A percentile compares a stretch with the other conserved stretches of the same genome.
These are phyloP conservation scores for Anaspis maculata DNA, from an alignment of 2,888 invertebrate genomes.

Conservation along the genomic window DNA sequence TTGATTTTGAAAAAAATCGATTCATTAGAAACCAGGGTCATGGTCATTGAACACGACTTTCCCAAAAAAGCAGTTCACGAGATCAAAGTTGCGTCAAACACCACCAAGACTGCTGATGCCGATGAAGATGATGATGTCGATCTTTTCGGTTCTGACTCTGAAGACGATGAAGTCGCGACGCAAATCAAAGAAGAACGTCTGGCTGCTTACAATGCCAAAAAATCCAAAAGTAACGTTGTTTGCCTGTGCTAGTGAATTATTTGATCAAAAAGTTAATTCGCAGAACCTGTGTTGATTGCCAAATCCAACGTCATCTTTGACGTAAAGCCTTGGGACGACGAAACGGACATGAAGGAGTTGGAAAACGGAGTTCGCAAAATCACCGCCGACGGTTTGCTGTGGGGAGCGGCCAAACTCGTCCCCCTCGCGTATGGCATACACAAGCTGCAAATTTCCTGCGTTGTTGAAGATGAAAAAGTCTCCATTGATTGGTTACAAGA, in stretches of 20 bases:
- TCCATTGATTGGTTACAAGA: slow-evolving; percentile 83
- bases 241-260: no score
- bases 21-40: slow-evolving; percentile 13
- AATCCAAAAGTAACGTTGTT: slow-evolving; percentile 72
- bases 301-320: slow-evolving; percentile 93
- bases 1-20: slow-evolving; percentile 21
- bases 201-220: slow-evolving; percentile 84
- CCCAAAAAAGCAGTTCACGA: slow-evolving; percentile 22
- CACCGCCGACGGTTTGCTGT: slow-evolving; percentile 75
- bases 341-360: slow-evolving; percentile 83
- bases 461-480: slow-evolving; percentile 94
- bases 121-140: slow-evolving; percentile 68
- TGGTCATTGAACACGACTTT: background rate
- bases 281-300: slow-evolving; percentile 80
- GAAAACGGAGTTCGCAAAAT: slow-evolving; percentile 74
- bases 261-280: no score
- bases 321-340: slow-evolving; percentile 90
- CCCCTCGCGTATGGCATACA: slow-evolving; percentile 88
- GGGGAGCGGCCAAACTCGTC: slow-evolving; percentile 89
- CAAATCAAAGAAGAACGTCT: slow-evolving; percentile 75
- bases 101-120: slow-evolving; percentile 21
- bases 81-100: slow-evolving; percentile 18
- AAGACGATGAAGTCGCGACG: slow-evolving; percentile 67
- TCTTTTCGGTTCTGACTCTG: slow-evolving; percentile 74
- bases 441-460: slow-evolving; percentile 85